A percentile compares a stretch with the other conserved stretches of the same genome.
phyloP scores from a whole-genome alignment of 2,113 vertebrate genomes.

The Tautogolabrus adspersus region DNA sequence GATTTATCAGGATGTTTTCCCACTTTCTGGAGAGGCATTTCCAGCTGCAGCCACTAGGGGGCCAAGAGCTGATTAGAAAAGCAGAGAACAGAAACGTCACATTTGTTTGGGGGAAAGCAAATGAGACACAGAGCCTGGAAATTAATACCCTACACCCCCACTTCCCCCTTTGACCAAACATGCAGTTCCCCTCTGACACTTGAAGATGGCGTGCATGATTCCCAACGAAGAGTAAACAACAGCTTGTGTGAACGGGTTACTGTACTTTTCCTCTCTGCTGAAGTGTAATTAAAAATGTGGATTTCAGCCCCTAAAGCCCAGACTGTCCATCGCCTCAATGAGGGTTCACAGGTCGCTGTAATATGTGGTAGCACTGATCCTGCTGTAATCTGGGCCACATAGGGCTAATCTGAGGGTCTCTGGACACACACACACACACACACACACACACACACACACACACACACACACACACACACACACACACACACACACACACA shows the following conservation, averaged over 20 bases:
- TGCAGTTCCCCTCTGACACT: constrained; percentile 7
- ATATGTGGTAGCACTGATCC: constrained; percentile 73
- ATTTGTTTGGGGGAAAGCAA: constrained; percentile 50
- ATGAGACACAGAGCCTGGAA: constrained; percentile 1
- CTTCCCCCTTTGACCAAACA: constrained; percentile 13
- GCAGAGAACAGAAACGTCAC: constrained; percentile 28
- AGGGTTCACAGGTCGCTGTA: constrained; percentile 56
- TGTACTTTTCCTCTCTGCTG: constrained; percentile 72
- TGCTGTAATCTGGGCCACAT: constrained; percentile 77
- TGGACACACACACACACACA: constrained; percentile 27
- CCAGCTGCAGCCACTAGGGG: constrained; percentile 45
- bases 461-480: background rate
- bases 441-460: constrained; percentile 15
- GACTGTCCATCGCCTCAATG: constrained; percentile 56
- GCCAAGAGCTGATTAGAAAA: background rate
- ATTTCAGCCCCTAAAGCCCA: constrained; percentile 69
- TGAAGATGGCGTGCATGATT: background rate
- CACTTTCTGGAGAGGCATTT: background rate
- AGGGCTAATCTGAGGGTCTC: constrained; percentile 76
- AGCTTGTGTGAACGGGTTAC: constrained; percentile 46
- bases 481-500: background rate
- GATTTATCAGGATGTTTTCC: background rate
- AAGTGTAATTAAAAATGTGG: constrained; percentile 78
- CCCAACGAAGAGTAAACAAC: constrained; percentile 23
- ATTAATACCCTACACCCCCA: background rate